A percentile compares a stretch with the other conserved stretches of the same genome.
phyloP scores from a whole-genome alignment of 2,888 invertebrate genomes.

The Tyria jacobaeae region DNA sequence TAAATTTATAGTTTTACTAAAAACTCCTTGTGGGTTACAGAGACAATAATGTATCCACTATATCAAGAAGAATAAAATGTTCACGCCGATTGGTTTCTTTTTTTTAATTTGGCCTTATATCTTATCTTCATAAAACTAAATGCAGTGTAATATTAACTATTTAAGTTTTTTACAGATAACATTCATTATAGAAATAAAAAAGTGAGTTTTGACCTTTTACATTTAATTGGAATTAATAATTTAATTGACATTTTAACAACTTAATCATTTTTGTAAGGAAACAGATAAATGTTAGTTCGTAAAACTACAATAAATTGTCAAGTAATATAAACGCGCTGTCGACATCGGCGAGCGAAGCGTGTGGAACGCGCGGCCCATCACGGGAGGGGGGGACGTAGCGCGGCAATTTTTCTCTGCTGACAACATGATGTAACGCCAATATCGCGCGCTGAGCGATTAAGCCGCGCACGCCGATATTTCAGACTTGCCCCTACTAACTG shows the following conservation, averaged over 20 bases:
- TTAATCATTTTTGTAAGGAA: conserved; percentile 53
- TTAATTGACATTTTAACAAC: conserved; percentile 22
- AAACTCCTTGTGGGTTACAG: too few species aligned
- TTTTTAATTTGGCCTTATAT: too few species aligned
- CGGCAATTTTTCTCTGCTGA: conserved; percentile 86
- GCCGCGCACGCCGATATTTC: conserved; percentile 86
- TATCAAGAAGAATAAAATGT: too few species aligned
- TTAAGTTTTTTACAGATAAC: not conserved
- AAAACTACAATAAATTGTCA: conserved; percentile 82
- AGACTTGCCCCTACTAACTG: conserved; percentile 85
- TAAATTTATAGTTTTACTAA: not conserved
- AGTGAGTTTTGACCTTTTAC: not conserved
- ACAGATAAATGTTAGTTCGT: conserved; percentile 77
- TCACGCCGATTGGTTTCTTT: too few species aligned
- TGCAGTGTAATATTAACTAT: too few species aligned
- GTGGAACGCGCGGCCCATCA: conserved; percentile 59
- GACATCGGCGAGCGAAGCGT: conserved; percentile 67
- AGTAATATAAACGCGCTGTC: conserved; percentile 83
- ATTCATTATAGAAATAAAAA: not conserved
- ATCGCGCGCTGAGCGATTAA: conserved; percentile 86
- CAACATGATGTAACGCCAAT: conserved; percentile 87
- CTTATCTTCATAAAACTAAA: too few species aligned
- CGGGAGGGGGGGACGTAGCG: conserved; percentile 66
- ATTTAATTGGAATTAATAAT: conserved; percentile 9
- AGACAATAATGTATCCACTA: too few species aligned